Percentiles rank a stretch among this genome's conserved stretches.
Conservation (phyloP, 2,113 vertebrate genomes). For the Python bivittatus region DNA sequence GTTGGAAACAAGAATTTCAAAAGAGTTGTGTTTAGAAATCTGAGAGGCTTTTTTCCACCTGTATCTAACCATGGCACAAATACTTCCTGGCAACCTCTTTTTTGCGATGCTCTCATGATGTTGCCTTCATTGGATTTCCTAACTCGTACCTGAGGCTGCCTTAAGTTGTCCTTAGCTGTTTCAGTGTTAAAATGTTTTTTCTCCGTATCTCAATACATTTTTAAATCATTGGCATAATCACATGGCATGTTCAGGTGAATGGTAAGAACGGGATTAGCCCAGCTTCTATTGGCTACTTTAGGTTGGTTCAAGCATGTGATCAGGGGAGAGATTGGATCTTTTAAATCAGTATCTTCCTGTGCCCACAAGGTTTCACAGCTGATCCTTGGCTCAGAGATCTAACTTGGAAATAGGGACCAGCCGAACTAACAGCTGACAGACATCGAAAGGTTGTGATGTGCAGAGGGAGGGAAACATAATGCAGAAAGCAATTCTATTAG, state of each 20-base stretch:
- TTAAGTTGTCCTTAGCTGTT: not conserved
- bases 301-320: not conserved
- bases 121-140: not conserved
- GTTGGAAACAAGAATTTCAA: too few species aligned
- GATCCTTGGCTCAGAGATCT: not conserved
- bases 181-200: not conserved
- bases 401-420: not conserved
- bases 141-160: not conserved
- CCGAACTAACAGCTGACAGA: not conserved
- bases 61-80: not conserved
- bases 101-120: not conserved
- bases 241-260: not conserved
- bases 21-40: too few species aligned
- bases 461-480: not conserved
- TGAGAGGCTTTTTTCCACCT: not conserved
- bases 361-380: not conserved
- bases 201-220: not conserved
- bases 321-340: not conserved
- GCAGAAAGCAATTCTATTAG: not conserved
- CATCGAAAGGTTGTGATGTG: not conserved
- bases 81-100: not conserved
- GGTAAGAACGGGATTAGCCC: not conserved
- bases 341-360: not conserved
- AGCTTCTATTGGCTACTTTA: not conserved
- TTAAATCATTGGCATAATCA: not conserved